A percentile compares a stretch with the other conserved stretches of the same genome.
phyloP scores from a whole-genome alignment of 2,797 vertebrate species.

The Myoxocephalus aenaeus region DNA sequence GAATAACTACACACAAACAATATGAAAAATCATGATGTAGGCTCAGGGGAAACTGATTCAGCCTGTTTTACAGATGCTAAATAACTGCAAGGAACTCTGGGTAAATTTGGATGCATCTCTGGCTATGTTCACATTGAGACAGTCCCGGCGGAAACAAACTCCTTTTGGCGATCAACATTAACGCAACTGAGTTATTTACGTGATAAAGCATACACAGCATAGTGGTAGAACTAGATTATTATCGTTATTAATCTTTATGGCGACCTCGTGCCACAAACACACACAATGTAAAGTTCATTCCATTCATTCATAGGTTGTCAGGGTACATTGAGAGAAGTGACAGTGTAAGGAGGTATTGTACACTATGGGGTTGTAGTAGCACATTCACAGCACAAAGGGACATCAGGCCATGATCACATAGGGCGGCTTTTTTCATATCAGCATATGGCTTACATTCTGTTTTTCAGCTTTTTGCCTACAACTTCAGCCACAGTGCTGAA shows the following conservation, averaged over 20 bases:
- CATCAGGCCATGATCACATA: conserved; percentile 60
- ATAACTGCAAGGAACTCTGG: conserved; percentile 9
- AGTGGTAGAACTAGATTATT: background rate
- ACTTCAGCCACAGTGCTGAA: background rate
- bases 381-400: conserved; percentile 21
- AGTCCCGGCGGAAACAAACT: conserved; percentile 17
- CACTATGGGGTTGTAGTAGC: background rate
- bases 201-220: background rate
- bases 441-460: background rate
- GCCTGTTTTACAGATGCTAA: background rate
- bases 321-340: background rate
- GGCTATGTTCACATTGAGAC: conserved; percentile 7
- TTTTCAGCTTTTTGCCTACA: background rate
- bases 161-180: conserved; percentile 29
- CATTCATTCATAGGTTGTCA: conserved; percentile 33
- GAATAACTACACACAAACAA: background rate
- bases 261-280: conserved; percentile 4
- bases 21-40: background rate
- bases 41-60: conserved; percentile 2
- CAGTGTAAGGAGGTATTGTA: background rate
- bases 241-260: background rate
- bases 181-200: conserved; percentile 28
- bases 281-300: background rate
- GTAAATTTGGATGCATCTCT: background rate
- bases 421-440: conserved; percentile 17